These are phyloP conservation scores for Loris lydekkerianus DNA, from an alignment of 2,797 vertebrate genomes.

Conservation along the genomic window DNA sequence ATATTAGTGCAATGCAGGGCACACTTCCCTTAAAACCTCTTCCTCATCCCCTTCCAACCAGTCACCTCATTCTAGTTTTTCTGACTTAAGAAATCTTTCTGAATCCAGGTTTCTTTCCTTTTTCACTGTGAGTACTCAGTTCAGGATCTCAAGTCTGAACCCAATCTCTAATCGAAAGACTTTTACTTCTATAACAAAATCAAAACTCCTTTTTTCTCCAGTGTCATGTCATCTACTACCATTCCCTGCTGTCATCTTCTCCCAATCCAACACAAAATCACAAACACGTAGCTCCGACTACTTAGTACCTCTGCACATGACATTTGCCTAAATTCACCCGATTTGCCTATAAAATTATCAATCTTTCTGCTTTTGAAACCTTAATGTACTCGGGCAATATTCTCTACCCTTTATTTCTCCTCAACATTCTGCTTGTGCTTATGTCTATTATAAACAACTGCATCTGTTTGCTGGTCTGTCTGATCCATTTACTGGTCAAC, in stretches of 20 bases:
- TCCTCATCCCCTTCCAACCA: neutral
- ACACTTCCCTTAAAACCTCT: neutral
- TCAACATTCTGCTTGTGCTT: neutral
- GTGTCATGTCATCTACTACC: too few species aligned
- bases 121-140: neutral
- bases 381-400: neutral
- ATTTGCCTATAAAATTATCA: neutral
- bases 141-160: neutral
- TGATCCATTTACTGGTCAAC: neutral
- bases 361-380: neutral
- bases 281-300: neutral
- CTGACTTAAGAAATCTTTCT: neutral
- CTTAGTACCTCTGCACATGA: neutral
- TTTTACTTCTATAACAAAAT: neutral
- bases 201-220: neutral
- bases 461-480: neutral
- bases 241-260: neutral
- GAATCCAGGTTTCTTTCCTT: neutral
- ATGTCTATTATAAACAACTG: neutral
- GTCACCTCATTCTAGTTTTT: constrained; percentile 9
- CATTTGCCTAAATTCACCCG: neutral
- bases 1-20: neutral
- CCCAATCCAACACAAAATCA: neutral
- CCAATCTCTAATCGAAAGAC: neutral
- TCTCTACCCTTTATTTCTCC: neutral